A percentile compares a stretch with the other conserved stretches of the same genome.
phyloP scores from a whole-genome alignment of 2,797 vertebrate genomes.

The Pogonophryne albipinna region DNA sequence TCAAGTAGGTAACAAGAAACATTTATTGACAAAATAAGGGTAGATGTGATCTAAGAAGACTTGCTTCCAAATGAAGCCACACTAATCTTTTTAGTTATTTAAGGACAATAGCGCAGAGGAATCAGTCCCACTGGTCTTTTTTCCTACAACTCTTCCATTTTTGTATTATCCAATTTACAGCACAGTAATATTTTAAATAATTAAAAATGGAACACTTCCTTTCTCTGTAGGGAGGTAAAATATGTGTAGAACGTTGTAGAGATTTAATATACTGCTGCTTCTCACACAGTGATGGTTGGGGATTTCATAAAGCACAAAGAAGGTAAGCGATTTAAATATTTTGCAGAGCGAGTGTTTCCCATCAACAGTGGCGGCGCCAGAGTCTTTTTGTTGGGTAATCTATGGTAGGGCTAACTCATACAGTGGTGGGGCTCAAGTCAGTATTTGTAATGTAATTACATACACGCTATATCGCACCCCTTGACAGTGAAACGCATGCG shows the following conservation, averaged over 20 bases:
- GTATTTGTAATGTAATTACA: too few species aligned
- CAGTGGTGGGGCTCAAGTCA: too few species aligned
- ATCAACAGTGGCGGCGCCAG: too few species aligned
- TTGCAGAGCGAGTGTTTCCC: not conserved
- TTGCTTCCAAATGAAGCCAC: not conserved
- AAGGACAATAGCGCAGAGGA: constrained; percentile 23
- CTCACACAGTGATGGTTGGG: not conserved
- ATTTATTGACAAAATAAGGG: constrained; percentile 5
- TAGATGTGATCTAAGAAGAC: not conserved
- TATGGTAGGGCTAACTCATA: too few species aligned
- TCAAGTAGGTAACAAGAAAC: not conserved
- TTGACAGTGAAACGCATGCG: too few species aligned
- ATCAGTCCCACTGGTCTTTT: constrained; percentile 40
- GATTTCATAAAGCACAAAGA: constrained; percentile 12
- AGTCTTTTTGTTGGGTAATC: too few species aligned
- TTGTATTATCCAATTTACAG: constrained; percentile 43
- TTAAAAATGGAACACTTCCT: constrained; percentile 20
- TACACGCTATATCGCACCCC: too few species aligned
- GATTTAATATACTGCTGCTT: not conserved
- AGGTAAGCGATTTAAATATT: constrained; percentile 21
- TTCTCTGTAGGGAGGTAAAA: constrained; percentile 1
- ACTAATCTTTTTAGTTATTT: constrained; percentile 12
- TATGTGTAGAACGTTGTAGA: constrained; percentile 16
- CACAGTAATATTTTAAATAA: constrained; percentile 28
- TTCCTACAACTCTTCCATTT: constrained; percentile 28